A percentile compares a stretch with the other conserved stretches of the same genome.
Evolutionary conservation across 2,113 vertebrate species (phyloP).

Genomic region (Lamprologus tigripictilis): DNA sequence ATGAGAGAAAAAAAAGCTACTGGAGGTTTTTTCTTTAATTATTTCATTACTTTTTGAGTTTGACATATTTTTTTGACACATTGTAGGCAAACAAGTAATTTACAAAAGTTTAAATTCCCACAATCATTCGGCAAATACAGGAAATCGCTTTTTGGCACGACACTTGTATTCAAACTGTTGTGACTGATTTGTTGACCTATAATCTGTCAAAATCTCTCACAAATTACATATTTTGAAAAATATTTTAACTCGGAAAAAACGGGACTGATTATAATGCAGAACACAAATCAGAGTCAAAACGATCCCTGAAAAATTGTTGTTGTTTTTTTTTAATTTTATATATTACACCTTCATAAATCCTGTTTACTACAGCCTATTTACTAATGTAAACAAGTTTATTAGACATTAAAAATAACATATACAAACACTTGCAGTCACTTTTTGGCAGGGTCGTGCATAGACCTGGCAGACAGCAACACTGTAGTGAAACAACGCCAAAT

Average conservation of each 20-base stretch:
- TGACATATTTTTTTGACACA: neutral
- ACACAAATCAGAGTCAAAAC: neutral
- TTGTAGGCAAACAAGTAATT: neutral
- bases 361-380: neutral
- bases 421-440: neutral
- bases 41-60: neutral
- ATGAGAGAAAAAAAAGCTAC: neutral
- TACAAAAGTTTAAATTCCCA: neutral
- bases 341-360: neutral
- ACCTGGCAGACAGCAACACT: neutral
- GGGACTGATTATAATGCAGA: neutral
- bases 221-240: neutral
- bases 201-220: neutral
- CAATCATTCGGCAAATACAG: neutral
- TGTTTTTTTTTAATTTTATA: neutral
- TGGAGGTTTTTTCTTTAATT: neutral
- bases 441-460: neutral
- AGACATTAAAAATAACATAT: neutral
- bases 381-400: neutral
- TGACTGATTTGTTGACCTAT: neutral
- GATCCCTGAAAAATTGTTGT: neutral
- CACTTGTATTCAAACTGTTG: neutral
- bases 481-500: neutral
- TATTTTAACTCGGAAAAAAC: neutral
- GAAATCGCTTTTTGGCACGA: neutral